These are phyloP conservation scores for Cyclophora albipunctata DNA, from an alignment of 2,888 invertebrate genomes.

Conservation along the genomic window DNA sequence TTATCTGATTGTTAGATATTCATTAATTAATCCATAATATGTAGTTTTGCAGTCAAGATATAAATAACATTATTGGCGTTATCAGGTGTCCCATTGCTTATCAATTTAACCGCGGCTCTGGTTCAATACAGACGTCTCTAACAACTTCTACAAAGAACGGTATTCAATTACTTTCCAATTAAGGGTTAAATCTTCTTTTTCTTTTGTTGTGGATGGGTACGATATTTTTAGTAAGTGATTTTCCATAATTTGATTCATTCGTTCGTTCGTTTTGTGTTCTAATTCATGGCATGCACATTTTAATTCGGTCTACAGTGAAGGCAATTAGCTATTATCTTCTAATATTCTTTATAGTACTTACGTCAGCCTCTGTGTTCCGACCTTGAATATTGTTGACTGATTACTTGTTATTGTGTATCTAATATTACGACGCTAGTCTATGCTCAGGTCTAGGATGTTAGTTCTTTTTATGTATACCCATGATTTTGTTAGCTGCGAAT, in stretches of 20 bases:
- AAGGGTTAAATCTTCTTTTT: too few relatives aligned
- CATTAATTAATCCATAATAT: conserved; percentile 44
- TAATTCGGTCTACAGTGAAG: too few relatives aligned
- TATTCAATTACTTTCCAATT: too few relatives aligned
- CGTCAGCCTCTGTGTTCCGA: conserved; percentile 20
- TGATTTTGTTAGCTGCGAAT: background rate
- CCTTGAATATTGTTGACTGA: conserved; percentile 64
- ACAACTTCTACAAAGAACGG: too few relatives aligned
- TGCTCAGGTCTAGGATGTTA: too few relatives aligned
- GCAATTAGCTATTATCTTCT: conserved; percentile 1
- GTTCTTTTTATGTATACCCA: too few relatives aligned
- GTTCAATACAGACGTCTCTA: conserved; percentile 25
- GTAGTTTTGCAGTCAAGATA: conserved; percentile 17
- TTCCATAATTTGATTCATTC: too few relatives aligned
- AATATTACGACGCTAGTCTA: conserved; percentile 16
- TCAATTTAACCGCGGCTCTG: conserved; percentile 27
- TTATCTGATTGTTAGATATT: conserved; percentile 43
- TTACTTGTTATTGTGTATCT: conserved; percentile 44
- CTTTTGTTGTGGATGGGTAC: too few relatives aligned
- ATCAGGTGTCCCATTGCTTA: conserved; percentile 26
- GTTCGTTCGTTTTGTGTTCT: too few relatives aligned
- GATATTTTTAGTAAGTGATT: too few relatives aligned
- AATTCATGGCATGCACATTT: too few relatives aligned
- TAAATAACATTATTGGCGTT: conserved; percentile 20
- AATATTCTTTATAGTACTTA: conserved; percentile 2